These are phyloP conservation scores for Caradrina clavipalpis DNA, from an alignment of 2,888 invertebrate species.

Conservation along the genomic window DNA sequence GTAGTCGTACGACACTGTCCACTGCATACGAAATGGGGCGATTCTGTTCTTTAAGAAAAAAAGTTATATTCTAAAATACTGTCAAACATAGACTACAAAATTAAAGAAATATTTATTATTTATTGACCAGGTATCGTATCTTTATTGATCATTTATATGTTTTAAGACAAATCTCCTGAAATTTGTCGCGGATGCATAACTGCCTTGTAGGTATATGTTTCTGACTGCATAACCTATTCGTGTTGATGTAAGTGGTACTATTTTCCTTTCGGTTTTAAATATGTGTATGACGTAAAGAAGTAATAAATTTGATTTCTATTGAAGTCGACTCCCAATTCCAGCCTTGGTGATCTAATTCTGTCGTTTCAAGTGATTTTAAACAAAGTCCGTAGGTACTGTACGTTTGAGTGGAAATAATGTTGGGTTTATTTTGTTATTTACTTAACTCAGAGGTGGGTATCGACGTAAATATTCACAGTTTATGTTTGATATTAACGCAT, in stretches of 20 bases:
- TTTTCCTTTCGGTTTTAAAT: conserved; percentile 43
- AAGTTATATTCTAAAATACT: too few species aligned
- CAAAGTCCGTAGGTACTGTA: conserved; percentile 35
- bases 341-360: conserved; percentile 60
- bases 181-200: too few species aligned
- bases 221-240: conserved; percentile 52
- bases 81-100: too few species aligned
- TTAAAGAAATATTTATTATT: too few species aligned
- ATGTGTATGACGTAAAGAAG: conserved; percentile 40
- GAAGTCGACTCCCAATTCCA: conserved; percentile 40
- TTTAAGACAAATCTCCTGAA: too few species aligned
- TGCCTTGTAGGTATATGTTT: conserved; percentile 36
- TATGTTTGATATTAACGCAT: conserved; percentile 29
- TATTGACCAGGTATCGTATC: too few species aligned
- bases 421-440: conserved; percentile 46
- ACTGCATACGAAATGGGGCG: too few species aligned
- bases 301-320: conserved; percentile 52
- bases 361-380: conserved; percentile 49
- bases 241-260: conserved; percentile 45
- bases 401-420: conserved; percentile 30
- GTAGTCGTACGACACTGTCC: too few species aligned
- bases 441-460: conserved; percentile 30
- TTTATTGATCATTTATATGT: too few species aligned
- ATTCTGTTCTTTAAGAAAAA: too few species aligned
- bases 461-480: conserved; percentile 46